phyloP scores from a whole-genome alignment of 2,797 vertebrate genomes.

The Megalops cyprinoides region DNA sequence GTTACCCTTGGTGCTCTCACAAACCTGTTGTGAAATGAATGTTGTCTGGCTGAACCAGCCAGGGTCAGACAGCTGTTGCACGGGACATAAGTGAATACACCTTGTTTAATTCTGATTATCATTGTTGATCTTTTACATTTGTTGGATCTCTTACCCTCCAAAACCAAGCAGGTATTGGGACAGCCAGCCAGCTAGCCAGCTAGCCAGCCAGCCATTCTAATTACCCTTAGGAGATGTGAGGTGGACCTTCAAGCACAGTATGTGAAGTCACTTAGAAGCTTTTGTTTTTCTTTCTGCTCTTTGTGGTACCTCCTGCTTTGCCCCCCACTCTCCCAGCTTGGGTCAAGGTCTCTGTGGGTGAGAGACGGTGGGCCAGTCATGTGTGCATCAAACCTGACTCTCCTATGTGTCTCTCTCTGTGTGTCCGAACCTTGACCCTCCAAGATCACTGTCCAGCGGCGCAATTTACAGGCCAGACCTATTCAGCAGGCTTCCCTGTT shows the following conservation, averaged over 20 bases:
- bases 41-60: no score
- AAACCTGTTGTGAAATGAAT: no score
- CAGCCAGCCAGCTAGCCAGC: slow-evolving; percentile 58
- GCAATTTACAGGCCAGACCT: slow-evolving; percentile 42
- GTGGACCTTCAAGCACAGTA: slow-evolving; percentile 59
- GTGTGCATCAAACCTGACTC: slow-evolving; percentile 68
- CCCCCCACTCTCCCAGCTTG: background rate
- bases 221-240: slow-evolving; percentile 63
- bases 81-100: background rate
- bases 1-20: background rate
- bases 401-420: slow-evolving; percentile 72
- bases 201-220: slow-evolving; percentile 59
- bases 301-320: slow-evolving; percentile 41
- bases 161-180: background rate
- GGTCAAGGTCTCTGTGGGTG: slow-evolving; percentile 45
- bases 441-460: slow-evolving; percentile 56
- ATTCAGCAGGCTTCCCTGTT: slow-evolving; percentile 73
- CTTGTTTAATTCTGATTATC: background rate
- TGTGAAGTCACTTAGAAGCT: slow-evolving; percentile 69
- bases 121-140: background rate
- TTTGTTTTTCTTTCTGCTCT: slow-evolving; percentile 66
- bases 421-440: slow-evolving; percentile 76
- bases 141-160: background rate
- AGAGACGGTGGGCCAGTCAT: slow-evolving; percentile 70
- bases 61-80: background rate